Evolutionary conservation across 1,140 invertebrate species (phyloP).

Genomic region (Uloborus diversus): DNA sequence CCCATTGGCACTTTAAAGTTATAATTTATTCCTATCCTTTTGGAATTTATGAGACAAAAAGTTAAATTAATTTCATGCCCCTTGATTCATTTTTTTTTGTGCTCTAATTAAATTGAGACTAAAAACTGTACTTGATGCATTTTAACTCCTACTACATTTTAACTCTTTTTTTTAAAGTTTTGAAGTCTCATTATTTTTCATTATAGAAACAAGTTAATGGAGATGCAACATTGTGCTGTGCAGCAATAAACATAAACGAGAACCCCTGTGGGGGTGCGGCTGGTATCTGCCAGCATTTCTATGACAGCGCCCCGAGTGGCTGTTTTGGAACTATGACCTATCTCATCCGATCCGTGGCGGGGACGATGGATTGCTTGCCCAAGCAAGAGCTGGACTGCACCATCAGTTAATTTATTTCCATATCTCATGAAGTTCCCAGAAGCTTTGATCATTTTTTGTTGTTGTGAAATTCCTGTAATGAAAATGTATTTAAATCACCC

Average conservation of each 20-base stretch:
- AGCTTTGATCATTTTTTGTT: too few relatives aligned
- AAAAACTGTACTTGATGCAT: neutral
- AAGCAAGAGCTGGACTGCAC: slow-evolving; percentile 82
- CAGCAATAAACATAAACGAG: slow-evolving; percentile 74
- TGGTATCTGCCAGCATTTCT: slow-evolving; percentile 96
- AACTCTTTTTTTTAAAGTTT: neutral
- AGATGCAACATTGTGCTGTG: slow-evolving; percentile 91
- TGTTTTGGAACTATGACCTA: slow-evolving; percentile 98
- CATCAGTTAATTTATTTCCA: slow-evolving; percentile 69
- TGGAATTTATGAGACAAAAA: too few relatives aligned
- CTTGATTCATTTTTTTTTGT: too few relatives aligned
- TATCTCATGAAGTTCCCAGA: too few relatives aligned
- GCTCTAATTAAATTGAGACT: neutral
- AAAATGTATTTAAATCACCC: too few relatives aligned
- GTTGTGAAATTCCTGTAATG: too few relatives aligned
- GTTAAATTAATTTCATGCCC: too few relatives aligned
- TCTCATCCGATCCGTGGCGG: slow-evolving; percentile 85
- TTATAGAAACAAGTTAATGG: slow-evolving; percentile 82
- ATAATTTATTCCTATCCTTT: too few relatives aligned
- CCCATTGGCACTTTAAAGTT: too few relatives aligned
- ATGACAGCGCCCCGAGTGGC: slow-evolving; percentile 97
- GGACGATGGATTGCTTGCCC: slow-evolving; percentile 78
- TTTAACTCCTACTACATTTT: too few relatives aligned
- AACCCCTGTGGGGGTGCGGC: slow-evolving; percentile 87
- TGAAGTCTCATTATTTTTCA: neutral